Evolutionary conservation across 1,140 invertebrate genomes (phyloP).

Genomic region (Leptestheria dahalacensis): DNA sequence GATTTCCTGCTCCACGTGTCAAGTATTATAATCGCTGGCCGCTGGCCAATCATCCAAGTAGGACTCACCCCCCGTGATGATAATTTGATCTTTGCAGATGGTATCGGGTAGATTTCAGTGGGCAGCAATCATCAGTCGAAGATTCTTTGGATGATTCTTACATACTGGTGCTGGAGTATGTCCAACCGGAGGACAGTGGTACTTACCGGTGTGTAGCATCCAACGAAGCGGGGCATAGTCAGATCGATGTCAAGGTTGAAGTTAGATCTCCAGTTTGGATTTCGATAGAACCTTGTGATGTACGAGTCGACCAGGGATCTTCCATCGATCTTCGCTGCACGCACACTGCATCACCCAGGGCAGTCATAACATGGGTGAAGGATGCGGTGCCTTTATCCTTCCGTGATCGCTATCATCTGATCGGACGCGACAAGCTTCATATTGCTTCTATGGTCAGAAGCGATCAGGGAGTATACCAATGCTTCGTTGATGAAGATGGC

Average conservation of each 20-base stretch:
- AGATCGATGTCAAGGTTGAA: not conserved
- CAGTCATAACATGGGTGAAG: not conserved
- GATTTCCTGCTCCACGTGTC: conserved; percentile 28
- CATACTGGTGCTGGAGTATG: conserved; percentile 5
- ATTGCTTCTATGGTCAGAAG: conserved; percentile 22
- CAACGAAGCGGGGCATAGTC: conserved; percentile 19
- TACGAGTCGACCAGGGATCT: not conserved
- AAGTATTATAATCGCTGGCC: conserved; percentile 19
- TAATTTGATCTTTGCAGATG: conserved; percentile 1
- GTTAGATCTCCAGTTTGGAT: not conserved
- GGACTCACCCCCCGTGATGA: not conserved
- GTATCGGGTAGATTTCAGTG: conserved; percentile 3
- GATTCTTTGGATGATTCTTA: not conserved
- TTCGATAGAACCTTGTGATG: not conserved
- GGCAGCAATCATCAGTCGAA: not conserved
- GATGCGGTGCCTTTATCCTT: not conserved
- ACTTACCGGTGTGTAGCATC: conserved; percentile 19
- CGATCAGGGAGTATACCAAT: conserved; percentile 66
- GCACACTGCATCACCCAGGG: not conserved
- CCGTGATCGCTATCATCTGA: not conserved
- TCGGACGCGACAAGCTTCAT: not conserved
- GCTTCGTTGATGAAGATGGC: conserved; percentile 46
- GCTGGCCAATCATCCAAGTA: not conserved
- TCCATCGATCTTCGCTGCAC: not conserved
- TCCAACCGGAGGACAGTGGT: conserved; percentile 1